Conservation (phyloP, 2,888 invertebrate species). For the Dolomedes plantarius region DNA sequence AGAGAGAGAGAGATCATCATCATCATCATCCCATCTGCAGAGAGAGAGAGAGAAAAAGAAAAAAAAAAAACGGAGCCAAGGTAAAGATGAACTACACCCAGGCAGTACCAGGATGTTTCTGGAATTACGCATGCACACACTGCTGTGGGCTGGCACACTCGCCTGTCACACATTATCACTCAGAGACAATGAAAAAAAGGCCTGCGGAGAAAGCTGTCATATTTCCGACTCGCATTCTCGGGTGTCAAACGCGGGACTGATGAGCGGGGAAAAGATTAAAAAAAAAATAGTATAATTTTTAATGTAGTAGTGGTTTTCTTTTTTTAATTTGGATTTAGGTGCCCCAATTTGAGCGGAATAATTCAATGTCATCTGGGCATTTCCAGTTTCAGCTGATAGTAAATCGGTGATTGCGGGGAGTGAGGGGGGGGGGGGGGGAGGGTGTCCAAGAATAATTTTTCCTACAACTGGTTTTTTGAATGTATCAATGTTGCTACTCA, state of each 20-base stretch:
- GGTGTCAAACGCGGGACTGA: neutral
- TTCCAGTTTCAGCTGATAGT: neutral
- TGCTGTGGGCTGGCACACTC: neutral
- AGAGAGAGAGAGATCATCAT: too few species aligned
- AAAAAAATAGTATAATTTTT: neutral
- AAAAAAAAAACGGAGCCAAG: neutral
- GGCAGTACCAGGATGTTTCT: constrained; percentile 22
- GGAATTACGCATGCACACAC: constrained; percentile 13
- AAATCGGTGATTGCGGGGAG: too few species aligned
- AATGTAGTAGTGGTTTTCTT: neutral
- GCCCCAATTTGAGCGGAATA: neutral
- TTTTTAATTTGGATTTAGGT: neutral
- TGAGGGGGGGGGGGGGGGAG: too few species aligned
- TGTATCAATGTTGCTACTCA: too few species aligned
- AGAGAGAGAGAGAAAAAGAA: too few species aligned
- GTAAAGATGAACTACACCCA: constrained; percentile 21
- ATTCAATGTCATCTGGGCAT: neutral
- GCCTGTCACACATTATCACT: neutral
- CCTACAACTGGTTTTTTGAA: too few species aligned
- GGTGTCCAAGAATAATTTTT: too few species aligned
- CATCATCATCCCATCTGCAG: neutral
- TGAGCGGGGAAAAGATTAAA: neutral
- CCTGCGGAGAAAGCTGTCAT: neutral
- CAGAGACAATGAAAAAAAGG: neutral
- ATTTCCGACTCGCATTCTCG: neutral